Conservation (phyloP, 2,113 vertebrate genomes). For the Aegithalos caudatus region DNA sequence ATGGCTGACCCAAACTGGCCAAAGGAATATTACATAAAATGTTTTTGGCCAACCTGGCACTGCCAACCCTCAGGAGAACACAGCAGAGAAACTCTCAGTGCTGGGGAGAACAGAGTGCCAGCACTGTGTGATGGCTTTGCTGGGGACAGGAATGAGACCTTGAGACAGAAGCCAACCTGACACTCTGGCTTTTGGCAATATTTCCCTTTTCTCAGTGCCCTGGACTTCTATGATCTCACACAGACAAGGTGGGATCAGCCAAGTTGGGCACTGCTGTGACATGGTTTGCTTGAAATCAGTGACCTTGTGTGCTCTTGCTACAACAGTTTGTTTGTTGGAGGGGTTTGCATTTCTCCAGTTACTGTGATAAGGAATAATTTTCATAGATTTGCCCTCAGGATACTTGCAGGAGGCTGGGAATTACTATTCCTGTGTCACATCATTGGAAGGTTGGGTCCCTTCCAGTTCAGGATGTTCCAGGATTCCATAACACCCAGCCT, state of each 20-base stretch:
- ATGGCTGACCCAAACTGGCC: not conserved
- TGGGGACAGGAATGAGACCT: not conserved
- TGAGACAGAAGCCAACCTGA: not conserved
- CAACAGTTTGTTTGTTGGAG: not conserved
- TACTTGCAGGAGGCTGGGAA: not conserved
- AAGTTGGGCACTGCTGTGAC: not conserved
- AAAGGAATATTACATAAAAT: not conserved
- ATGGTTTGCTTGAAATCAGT: not conserved
- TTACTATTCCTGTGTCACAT: not conserved
- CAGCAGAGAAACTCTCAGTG: not conserved
- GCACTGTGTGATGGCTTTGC: fast-evolving
- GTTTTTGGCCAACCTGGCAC: not conserved
- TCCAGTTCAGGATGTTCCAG: not conserved
- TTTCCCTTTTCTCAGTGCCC: not conserved
- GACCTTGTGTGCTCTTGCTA: not conserved
- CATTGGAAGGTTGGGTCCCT: not conserved
- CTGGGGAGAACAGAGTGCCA: not conserved
- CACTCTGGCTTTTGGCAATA: not conserved
- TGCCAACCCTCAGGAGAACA: not conserved
- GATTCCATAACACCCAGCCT: not conserved
- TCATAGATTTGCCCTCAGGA: not conserved
- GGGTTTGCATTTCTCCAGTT: not conserved
- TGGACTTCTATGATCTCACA: not conserved
- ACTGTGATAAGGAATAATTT: not conserved
- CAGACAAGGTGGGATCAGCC: not conserved